Percentiles rank a stretch among this genome's conserved stretches.
These are phyloP conservation scores for Bellardia pandia DNA, from an alignment of 2,888 invertebrate genomes.

Conservation along the genomic window DNA sequence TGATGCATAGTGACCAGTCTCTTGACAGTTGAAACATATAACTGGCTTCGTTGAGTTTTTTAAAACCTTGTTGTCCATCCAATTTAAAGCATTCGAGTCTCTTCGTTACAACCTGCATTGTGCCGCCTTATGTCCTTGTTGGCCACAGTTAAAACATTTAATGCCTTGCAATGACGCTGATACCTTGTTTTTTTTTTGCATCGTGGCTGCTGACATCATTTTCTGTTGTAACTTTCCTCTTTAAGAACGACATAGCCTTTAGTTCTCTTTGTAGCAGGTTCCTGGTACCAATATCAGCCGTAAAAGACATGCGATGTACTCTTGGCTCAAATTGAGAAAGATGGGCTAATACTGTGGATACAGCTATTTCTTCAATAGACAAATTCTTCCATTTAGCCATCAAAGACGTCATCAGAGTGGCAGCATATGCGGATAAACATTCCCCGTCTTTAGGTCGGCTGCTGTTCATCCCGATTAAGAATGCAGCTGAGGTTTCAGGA, in stretches of 20 bases:
- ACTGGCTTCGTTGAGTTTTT: no score
- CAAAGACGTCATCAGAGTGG: constrained; percentile 16
- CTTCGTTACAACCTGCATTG: not conserved
- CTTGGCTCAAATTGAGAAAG: not conserved
- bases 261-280: constrained; percentile 6
- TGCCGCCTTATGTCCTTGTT: constrained; percentile 21
- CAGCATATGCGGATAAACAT: constrained; percentile 37
- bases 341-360: constrained; percentile 3
- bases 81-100: not conserved
- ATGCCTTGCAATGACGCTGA: constrained; percentile 18
- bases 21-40: no score
- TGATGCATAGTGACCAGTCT: not conserved
- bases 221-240: not conserved
- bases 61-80: constrained; percentile 9
- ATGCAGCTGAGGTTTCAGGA: constrained; percentile 42
- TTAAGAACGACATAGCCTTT: constrained; percentile 10
- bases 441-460: constrained; percentile 26
- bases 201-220: not conserved
- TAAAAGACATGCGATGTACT: not conserved
- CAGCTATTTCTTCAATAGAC: not conserved
- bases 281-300: constrained; percentile 8
- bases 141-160: constrained; percentile 18
- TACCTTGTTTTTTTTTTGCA: not conserved
- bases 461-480: constrained; percentile 25
- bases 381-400: constrained; percentile 30